These are phyloP conservation scores for Cavia porcellus DNA, from an alignment of 2,113 vertebrate genomes.

Conservation along the genomic window DNA sequence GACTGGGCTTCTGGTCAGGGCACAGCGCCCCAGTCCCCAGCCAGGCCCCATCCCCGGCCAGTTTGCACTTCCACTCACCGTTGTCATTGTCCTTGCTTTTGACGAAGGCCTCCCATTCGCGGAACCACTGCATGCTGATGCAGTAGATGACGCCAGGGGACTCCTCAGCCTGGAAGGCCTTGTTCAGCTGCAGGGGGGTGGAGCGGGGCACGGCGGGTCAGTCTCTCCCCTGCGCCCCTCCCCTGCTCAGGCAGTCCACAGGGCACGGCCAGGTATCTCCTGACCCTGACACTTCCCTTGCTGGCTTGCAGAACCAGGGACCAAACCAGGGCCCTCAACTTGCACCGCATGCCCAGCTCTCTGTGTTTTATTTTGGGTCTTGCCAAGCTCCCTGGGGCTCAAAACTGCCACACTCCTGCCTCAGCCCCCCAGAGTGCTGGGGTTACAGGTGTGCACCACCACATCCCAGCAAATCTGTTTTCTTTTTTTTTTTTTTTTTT, in stretches of 20 bases:
- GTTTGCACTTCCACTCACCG: no score
- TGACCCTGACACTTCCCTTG: not conserved
- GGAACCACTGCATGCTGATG: constrained; percentile 99
- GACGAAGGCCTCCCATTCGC: constrained; percentile 99
- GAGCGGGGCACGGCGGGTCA: not conserved
- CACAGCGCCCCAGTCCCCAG: no score
- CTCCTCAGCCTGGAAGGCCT: constrained; percentile 99
- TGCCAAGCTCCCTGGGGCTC: not conserved
- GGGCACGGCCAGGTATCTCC: no score
- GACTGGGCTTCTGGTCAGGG: not conserved
- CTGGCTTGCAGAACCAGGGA: not conserved
- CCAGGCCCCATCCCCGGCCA: no score
- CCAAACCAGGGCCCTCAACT: not conserved
- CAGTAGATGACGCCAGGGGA: constrained; percentile 95
- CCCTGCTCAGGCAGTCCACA: no score
- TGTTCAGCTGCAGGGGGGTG: constrained; percentile 92
- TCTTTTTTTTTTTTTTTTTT: not conserved
- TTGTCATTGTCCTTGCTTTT: constrained; percentile 94
- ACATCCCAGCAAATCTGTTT: not conserved
- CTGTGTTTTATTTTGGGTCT: not conserved
- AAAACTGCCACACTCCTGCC: not conserved
- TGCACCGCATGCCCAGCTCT: not conserved
- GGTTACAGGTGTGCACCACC: not conserved
- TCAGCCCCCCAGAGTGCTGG: not conserved
- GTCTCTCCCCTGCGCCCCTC: no score